Base-by-base conservation (phyloP, 2,888 invertebrate genomes). In the Agrochola macilenta region DNA sequence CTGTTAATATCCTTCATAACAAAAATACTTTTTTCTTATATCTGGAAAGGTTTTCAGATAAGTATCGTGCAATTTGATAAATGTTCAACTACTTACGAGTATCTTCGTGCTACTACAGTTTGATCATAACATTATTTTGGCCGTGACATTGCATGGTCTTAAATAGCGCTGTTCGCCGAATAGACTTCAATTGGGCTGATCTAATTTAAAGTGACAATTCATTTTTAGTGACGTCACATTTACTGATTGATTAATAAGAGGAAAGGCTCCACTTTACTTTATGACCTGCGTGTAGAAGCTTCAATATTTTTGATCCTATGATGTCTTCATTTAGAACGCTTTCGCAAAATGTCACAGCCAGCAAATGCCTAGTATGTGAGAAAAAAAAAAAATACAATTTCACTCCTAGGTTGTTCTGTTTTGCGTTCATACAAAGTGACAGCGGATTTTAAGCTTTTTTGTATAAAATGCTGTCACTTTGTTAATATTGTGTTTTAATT, bases 141-240 rank as follows among this genome's bases (percentile, higher is more conserved):
- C 61, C 14, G 14, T 76, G 76, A 61, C n/a, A 73, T 12, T 20
- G 12, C 20, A 17, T 23, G 12, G 30, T n/a, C 8, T 14, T 43
- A 61, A 61, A 54, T n/a, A 76, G 52, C 23, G 12, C 30, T 3
- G 17, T 39, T 12, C 8, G 8, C 11, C 26, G 49, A 61, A 43
- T 49, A 65, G 46, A 39, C 14, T n/a, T 60, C 35, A 39, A 63
- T 63, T 75, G 75, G n/a, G 26, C 23, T 20, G 39, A 39, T n/a
- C 8, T 17, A 49, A 49, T 74, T 71, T n/a, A 26, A 49, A 26
- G 26, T 49, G 49, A 14, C 46, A 46, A 46, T 1, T 17, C 17
- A 17, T 54, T 54, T 54, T 54, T 23, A 3, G 26, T 64, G 64
- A 43, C 17, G 17, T 64, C 5, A 17, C n/a, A 9, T n/a, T 63